Conservation (phyloP, 2,797 vertebrate species). For the Gallinago stenura region DNA sequence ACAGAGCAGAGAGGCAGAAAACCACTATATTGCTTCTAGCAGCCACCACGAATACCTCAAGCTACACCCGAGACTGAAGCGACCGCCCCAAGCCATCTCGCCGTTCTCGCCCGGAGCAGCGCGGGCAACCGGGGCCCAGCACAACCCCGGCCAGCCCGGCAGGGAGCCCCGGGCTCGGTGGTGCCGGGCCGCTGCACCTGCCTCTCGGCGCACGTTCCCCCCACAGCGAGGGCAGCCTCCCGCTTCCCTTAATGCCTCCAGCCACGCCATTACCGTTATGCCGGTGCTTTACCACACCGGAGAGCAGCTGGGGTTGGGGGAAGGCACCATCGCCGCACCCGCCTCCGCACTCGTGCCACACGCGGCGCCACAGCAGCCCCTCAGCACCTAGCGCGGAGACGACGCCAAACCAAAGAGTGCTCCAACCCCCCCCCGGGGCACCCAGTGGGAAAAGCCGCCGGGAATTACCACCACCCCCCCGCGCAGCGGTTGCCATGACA, state of each 20-base stretch:
- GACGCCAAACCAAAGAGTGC: background rate
- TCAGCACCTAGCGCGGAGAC: background rate
- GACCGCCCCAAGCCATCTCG: background rate
- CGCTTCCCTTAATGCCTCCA: background rate
- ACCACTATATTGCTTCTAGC: no score
- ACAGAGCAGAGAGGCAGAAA: background rate
- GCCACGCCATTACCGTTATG: background rate
- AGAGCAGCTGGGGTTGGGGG: no score
- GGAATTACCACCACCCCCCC: background rate
- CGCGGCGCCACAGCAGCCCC: no score
- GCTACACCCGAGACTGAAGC: background rate
- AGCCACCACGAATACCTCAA: background rate
- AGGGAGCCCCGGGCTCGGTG: background rate
- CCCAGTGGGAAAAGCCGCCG: background rate
- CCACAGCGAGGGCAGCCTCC: background rate
- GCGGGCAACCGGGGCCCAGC: background rate
- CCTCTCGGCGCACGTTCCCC: no score
- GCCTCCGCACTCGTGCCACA: background rate
- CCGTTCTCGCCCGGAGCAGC: background rate
- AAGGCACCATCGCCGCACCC: background rate
- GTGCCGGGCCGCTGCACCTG: accelerated
- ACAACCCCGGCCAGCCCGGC: background rate
- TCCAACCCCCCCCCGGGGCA: background rate
- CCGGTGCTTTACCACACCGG: background rate
- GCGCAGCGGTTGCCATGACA: background rate